Evolutionary conservation across 2,888 invertebrate species (phyloP).

Genomic region (Folsomia candida): DNA sequence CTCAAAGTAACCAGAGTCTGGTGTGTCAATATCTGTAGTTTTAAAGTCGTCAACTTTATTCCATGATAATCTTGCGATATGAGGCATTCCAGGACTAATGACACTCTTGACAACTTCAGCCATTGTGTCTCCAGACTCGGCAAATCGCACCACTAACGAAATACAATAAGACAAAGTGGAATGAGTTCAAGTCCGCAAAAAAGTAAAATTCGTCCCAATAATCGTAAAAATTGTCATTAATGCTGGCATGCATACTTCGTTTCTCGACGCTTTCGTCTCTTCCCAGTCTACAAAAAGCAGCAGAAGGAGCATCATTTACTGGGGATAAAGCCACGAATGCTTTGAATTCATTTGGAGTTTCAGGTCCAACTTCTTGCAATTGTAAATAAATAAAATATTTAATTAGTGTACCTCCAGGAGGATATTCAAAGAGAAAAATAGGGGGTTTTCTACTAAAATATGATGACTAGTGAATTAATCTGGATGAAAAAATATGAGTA

Average conservation of each 20-base stretch:
- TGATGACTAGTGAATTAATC: too few species aligned
- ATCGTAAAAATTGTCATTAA: constrained; percentile 5
- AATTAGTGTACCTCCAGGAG: too few species aligned
- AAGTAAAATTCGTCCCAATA: constrained; percentile 8
- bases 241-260: neutral
- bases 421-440: too few species aligned
- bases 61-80: neutral
- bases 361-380: constrained; percentile 57
- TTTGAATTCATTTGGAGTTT: constrained; percentile 49
- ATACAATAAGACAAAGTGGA: constrained; percentile 15
- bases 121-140: constrained; percentile 26
- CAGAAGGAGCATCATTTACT: constrained; percentile 5
- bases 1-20: constrained; percentile 49
- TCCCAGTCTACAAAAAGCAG: neutral
- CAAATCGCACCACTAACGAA: constrained; percentile 36
- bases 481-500: too few species aligned
- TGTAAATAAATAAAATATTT: too few species aligned
- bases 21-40: constrained; percentile 34
- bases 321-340: constrained; percentile 41
- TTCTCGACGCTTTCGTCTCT: constrained; percentile 15
- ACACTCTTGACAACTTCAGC: constrained; percentile 3
- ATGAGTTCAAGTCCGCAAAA: constrained; percentile 3
- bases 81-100: constrained; percentile 4
- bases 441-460: too few species aligned
- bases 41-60: neutral